Conservation (phyloP, 2,113 vertebrate species). For the Melanocharis versteri region DNA sequence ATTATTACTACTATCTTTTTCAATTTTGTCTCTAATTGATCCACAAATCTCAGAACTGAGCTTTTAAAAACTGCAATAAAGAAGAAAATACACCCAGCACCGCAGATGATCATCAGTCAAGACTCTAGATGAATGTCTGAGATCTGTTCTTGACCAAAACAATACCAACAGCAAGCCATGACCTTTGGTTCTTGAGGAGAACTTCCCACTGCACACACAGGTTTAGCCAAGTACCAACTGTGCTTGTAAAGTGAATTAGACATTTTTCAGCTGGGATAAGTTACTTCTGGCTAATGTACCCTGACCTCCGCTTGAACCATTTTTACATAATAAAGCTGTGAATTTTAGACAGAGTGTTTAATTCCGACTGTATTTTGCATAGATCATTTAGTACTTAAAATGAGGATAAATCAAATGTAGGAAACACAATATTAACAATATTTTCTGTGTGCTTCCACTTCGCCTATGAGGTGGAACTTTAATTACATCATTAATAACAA, state of each 20-base stretch:
- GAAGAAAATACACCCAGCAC: not conserved
- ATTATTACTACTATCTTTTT: not conserved
- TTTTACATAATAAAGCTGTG: slow-evolving; percentile 25
- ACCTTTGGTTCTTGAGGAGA: not conserved
- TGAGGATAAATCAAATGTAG: slow-evolving; percentile 34
- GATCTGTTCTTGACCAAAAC: not conserved
- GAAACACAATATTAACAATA: slow-evolving; percentile 59
- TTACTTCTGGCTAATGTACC: slow-evolving; percentile 14
- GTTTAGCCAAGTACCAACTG: not conserved
- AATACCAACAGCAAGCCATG: not conserved
- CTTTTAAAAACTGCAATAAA: not conserved
- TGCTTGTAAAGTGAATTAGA: not conserved
- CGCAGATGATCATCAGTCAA: not conserved
- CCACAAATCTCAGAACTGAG: not conserved
- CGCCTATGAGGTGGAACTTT: slow-evolving; percentile 58
- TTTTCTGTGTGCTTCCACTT: slow-evolving; percentile 38
- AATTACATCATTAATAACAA: slow-evolving; percentile 73
- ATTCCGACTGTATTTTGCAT: slow-evolving; percentile 38
- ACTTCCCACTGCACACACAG: not conserved
- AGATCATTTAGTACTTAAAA: slow-evolving; percentile 44
- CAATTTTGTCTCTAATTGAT: not conserved
- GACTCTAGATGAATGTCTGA: not conserved
- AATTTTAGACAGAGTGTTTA: slow-evolving; percentile 30
- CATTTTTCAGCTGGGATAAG: not conserved
- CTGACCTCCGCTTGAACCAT: not conserved